Base-by-base conservation (phyloP, 2,113 vertebrate species). In the Nicator chloris region DNA sequence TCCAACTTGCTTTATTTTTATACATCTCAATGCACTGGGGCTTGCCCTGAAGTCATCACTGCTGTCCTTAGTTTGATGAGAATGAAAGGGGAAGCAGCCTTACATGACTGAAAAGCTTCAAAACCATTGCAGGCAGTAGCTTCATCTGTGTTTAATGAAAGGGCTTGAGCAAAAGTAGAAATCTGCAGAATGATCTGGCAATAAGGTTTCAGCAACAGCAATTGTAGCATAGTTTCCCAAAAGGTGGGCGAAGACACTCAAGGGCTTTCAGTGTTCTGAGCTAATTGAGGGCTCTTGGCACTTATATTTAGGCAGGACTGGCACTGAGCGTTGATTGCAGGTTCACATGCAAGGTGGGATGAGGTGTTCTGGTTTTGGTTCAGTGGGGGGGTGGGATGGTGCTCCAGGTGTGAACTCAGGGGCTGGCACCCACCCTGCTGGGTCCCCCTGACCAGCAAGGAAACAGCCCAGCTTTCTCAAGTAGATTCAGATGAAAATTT, bases 91-190 rank as follows among this genome's bases (percentile, higher is more conserved):
- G 64, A 94, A 86, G 71, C 68, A 93, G 47, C 47, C 79, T 88
- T 88, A 81, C 63, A 78, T 93, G 85, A 64, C 53, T 63, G 88
- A 92, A 69, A 85, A 70, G 50, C 79, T 96, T 96, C 76, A 91
- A 51, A 94, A 93, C 51, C 64, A 11, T 83, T 37, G 9, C 15
- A 75, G 60, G 44, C 76, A 56, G 37, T 57, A 89, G 75, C 60
- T 90, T 90, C n/a, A 35, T 86, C 60, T 88, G 68, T 60, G 28
- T 66, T 78, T 80, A 83, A 82, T 91, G 71, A 86, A 83, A 88
- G 21, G 7, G 2, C 63, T 88, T 80, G 82, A 47, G 51, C 47
- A 78, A 69, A 86, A 94, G 66, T 17, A 66, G 88, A 63, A 76
- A 79, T 33, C 20, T 53, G 21, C 50, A 50, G 42, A 65, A 61